Evolutionary conservation across 2,113 vertebrate genomes (phyloP).

Genomic region (Onychorhynchus coronatus): DNA sequence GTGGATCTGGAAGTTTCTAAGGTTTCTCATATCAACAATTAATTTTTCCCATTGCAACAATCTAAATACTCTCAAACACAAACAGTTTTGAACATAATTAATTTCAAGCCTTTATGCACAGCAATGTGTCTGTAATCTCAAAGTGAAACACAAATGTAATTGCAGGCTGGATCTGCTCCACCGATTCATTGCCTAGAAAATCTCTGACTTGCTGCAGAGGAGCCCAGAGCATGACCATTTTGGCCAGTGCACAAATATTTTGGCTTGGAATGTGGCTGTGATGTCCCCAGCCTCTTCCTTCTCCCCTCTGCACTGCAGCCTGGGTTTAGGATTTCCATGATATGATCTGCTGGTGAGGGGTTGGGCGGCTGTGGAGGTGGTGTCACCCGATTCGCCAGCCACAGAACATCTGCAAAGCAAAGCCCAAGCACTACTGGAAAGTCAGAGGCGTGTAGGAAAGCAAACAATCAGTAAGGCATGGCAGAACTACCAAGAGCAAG

Average conservation of each 20-base stretch:
- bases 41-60: not conserved
- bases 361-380: fast-evolving
- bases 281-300: not conserved
- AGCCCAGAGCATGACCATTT: not conserved
- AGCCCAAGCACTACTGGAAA: not conserved
- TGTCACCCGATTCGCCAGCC: not conserved
- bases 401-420: not conserved
- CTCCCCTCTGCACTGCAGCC: not conserved
- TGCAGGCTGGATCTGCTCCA: not conserved
- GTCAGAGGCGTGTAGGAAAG: fast-evolving
- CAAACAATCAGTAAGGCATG: not conserved
- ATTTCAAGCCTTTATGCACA: not conserved
- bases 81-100: slow-evolving; percentile 16
- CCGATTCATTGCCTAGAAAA: not conserved
- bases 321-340: not conserved
- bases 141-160: not conserved
- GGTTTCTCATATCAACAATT: slow-evolving; percentile 10
- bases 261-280: not conserved
- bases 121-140: no score
- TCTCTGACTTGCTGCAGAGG: not conserved
- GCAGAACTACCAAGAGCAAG: not conserved
- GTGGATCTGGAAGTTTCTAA: slow-evolving; percentile 21
- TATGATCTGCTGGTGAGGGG: fast-evolving
- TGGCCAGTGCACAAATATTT: not conserved
- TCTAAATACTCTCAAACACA: not conserved